phyloP scores from a whole-genome alignment of 2,888 invertebrate genomes.

The Prosopocoilus inquinatus region DNA sequence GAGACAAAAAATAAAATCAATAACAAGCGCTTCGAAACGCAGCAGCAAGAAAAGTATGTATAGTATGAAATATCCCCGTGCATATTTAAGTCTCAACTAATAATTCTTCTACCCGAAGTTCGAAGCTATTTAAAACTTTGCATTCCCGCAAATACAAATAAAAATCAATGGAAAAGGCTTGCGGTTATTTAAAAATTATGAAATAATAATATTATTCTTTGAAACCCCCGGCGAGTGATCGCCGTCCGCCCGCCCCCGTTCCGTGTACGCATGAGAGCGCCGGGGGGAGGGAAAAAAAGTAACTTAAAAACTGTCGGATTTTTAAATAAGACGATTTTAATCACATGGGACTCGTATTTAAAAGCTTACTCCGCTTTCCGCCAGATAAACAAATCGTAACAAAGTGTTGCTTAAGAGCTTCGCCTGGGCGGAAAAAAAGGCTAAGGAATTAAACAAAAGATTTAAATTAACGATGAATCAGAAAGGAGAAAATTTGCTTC shows the following conservation, averaged over 20 bases:
- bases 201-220: constrained; percentile 28
- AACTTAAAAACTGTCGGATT: constrained; percentile 10
- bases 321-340: constrained; percentile 29
- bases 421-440: no score
- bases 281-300: constrained; percentile 4
- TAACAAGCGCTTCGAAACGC: no score
- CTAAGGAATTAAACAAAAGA: no score
- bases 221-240: constrained; percentile 23
- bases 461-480: no score
- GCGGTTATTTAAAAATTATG: constrained; percentile 24
- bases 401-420: background rate
- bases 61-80: no score
- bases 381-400: background rate
- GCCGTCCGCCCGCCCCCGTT: constrained; percentile 2
- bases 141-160: background rate
- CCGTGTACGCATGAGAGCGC: constrained; percentile 3
- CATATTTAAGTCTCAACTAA: no score
- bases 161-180: constrained; percentile 8
- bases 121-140: background rate
- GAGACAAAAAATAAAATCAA: no score
- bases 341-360: constrained; percentile 29
- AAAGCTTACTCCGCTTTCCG: constrained; percentile 22
- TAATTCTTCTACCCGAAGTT: no score
- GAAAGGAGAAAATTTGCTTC: no score
- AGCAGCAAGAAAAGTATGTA: no score